A percentile compares a stretch with the other conserved stretches of the same genome.
phyloP scores from a whole-genome alignment of 2,113 vertebrate genomes.

The Trichomycterus rosablanca region DNA sequence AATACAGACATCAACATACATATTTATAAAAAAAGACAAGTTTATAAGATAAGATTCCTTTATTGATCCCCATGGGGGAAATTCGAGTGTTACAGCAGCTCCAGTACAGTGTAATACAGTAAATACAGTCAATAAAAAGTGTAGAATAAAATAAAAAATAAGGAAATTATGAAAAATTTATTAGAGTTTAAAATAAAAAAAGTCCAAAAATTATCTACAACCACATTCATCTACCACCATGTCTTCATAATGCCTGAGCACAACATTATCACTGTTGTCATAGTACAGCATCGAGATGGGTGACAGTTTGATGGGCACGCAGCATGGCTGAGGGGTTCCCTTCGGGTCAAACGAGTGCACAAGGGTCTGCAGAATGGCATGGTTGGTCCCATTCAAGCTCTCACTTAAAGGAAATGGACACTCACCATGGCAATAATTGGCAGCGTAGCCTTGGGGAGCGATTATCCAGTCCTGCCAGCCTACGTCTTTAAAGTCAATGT shows the following conservation, averaged over 20 bases:
- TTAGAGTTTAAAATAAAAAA: too few species aligned
- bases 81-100: too few species aligned
- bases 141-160: too few species aligned
- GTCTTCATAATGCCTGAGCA: slow-evolving; percentile 89
- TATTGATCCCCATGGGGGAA: too few species aligned
- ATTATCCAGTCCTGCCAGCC: slow-evolving; percentile 98
- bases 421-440: slow-evolving; percentile 88
- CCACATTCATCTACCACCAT: slow-evolving; percentile 96
- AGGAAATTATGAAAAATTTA: too few species aligned
- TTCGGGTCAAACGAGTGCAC: slow-evolving; percentile 78
- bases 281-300: slow-evolving; percentile 95
- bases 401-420: slow-evolving; percentile 82
- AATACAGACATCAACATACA: too few species aligned
- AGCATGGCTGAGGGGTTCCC: slow-evolving; percentile 81
- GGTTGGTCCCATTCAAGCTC: slow-evolving; percentile 85
- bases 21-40: too few species aligned
- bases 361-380: slow-evolving; percentile 88
- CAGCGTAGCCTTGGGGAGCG: slow-evolving; percentile 87
- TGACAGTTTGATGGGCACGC: slow-evolving; percentile 83
- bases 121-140: too few species aligned
- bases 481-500: slow-evolving; percentile 88
- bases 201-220: slow-evolving; percentile 70
- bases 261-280: slow-evolving; percentile 91
- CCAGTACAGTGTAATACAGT: too few species aligned
- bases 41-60: too few species aligned